Evolutionary conservation across 2,888 invertebrate genomes (phyloP), one percentile per base, ranked within the genome.

Genomic region (Monoplex corrugatus): DNA sequence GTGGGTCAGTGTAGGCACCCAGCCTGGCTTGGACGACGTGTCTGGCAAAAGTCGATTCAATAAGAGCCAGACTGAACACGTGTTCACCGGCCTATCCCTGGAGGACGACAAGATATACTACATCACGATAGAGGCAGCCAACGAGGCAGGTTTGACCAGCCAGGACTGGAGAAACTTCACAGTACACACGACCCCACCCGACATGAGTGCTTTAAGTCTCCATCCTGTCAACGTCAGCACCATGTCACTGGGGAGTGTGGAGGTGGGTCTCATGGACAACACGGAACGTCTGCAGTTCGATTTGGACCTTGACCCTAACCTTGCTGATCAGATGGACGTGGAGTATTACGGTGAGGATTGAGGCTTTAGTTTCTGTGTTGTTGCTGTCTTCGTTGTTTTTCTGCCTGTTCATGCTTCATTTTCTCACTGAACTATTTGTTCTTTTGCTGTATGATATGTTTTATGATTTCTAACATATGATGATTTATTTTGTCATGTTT

Each of bases 1-100:
- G 35, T 44, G 43, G 38, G 90, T 94, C 13, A 87, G 86, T 32
- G 87, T 94, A 40, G 91, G 93, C 6, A 89, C 90, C 19, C 19
- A 38, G 63, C 87, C 87, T 23, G 40, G 35, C 3, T 0, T 63
- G 23, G 87, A 63, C 28, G 87, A 87, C 38, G 35, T 82, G 2
- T 23, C 40, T 2, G 16, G 44, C 1, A 38, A n/a, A n/a, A 23
- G n/a, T 16, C 13, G 45, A 6, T 19, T 80, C 38, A 38, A 50
- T 23, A 16, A 35, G n/a, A 35, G 35, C 28, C 43, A 80, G 6
- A 35, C 13, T 23, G 40, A 82, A 6, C 57, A 87, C 63, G 50
- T 82, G 0, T 87, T 87, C 32, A 45, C 28, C 10, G 16, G 40
- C 8, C 80, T 87, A 0, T 8, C 16, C 16, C 80, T 87, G 38